Percentiles rank a stretch among this genome's conserved stretches.
These are phyloP conservation scores for Metaphire vulgaris DNA, from an alignment of 1,140 invertebrate genomes.

Conservation along the genomic window DNA sequence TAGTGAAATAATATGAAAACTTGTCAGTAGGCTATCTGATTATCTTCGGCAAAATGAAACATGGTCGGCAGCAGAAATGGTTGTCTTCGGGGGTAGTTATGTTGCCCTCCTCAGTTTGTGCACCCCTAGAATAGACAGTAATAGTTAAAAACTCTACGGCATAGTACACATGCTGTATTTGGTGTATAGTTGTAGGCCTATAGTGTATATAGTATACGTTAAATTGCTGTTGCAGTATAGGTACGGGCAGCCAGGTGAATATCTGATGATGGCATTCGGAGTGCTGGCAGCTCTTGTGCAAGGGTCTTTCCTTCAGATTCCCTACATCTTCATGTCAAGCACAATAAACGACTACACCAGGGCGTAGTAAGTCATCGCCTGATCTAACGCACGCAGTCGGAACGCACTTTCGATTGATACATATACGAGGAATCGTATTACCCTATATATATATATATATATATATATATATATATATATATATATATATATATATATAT, in stretches of 20 bases:
- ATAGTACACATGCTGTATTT: background rate
- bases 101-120: background rate
- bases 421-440: no score
- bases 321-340: constrained; percentile 9
- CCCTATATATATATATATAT: no score
- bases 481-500: no score
- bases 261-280: background rate
- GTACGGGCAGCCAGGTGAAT: background rate
- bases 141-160: background rate
- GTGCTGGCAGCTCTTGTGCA: background rate
- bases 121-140: background rate
- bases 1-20: no score
- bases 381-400: no score
- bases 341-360: constrained; percentile 3
- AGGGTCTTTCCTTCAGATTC: constrained; percentile 6
- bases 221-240: background rate
- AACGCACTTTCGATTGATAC: no score
- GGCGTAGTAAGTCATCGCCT: background rate
- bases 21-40: no score
- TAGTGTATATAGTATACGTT: background rate
- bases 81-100: background rate
- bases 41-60: background rate
- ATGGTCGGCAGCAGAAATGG: background rate
- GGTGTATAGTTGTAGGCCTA: background rate
- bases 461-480: no score